phyloP scores from a whole-genome alignment of 2,797 vertebrate species.

The Danio kyathit region DNA sequence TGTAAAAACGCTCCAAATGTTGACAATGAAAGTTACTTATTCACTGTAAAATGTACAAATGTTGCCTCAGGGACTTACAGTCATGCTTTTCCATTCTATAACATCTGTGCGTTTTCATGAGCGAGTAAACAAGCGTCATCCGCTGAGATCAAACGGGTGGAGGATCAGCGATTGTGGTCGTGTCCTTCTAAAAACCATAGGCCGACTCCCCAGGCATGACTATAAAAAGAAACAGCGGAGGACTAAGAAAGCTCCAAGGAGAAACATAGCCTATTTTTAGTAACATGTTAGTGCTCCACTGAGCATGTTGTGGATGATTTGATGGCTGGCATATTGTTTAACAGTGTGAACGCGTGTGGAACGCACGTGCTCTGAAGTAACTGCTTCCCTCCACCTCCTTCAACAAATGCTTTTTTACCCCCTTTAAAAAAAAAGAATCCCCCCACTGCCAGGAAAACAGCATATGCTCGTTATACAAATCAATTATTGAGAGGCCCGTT shows the following conservation, averaged over 20 bases:
- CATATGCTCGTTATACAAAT: conserved; percentile 20
- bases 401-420: conserved; percentile 14
- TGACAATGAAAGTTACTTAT: conserved; percentile 6
- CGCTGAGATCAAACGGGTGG: conserved; percentile 62
- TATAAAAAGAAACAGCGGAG: conserved; percentile 71
- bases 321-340: conserved; percentile 65
- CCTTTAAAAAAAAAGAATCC: conserved; percentile 12
- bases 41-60: neutral
- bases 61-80: neutral
- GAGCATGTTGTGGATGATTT: conserved; percentile 62
- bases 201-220: conserved; percentile 65
- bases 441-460: conserved; percentile 18
- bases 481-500: conserved; percentile 18
- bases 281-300: conserved; percentile 62
- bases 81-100: neutral
- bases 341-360: conserved; percentile 46
- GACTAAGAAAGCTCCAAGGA: conserved; percentile 60
- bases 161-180: conserved; percentile 43
- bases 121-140: conserved; percentile 57
- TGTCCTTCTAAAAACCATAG: conserved; percentile 55
- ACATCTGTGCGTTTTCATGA: conserved; percentile 23
- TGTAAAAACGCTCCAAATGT: neutral
- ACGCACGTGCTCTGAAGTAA: conserved; percentile 29
- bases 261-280: conserved; percentile 74
- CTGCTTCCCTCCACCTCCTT: neutral